These are phyloP conservation scores for Cantharis rustica DNA, from an alignment of 2,888 invertebrate genomes.

Conservation along the genomic window DNA sequence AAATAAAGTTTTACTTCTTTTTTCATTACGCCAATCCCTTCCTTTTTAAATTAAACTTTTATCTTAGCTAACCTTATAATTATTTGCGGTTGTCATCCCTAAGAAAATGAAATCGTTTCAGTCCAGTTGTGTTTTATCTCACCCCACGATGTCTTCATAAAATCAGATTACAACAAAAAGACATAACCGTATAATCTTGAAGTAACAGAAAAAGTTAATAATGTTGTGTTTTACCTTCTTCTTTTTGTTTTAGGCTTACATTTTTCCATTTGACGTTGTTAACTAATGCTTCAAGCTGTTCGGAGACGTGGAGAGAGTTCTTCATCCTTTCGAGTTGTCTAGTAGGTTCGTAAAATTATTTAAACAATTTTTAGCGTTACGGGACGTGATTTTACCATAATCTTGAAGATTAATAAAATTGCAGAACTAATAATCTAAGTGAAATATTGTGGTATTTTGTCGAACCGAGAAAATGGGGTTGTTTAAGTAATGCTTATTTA, in stretches of 20 bases:
- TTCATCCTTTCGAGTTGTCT: constrained; percentile 68
- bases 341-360: constrained; percentile 55
- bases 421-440: not conserved
- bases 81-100: constrained; percentile 52
- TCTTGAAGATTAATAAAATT: constrained; percentile 4
- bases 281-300: constrained; percentile 69
- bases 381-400: constrained; percentile 17
- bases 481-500: constrained; percentile 21
- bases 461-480: not conserved
- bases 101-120: constrained; percentile 52
- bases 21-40: constrained; percentile 23
- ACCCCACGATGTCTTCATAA: constrained; percentile 55
- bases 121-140: constrained; percentile 54
- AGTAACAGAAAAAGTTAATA: constrained; percentile 24
- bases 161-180: constrained; percentile 50
- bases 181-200: constrained; percentile 21
- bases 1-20: constrained; percentile 11
- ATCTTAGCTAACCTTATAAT: constrained; percentile 47
- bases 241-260: constrained; percentile 59
- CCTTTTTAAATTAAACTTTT: constrained; percentile 23
- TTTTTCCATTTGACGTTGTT: constrained; percentile 56
- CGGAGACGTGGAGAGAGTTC: constrained; percentile 67
- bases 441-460: not conserved
- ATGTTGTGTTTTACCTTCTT: constrained; percentile 17
- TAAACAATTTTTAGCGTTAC: constrained; percentile 17